Evolutionary conservation across 2,888 invertebrate genomes (phyloP), one percentile per base, ranked within the genome.

Genomic region (Eudemis profundana): DNA sequence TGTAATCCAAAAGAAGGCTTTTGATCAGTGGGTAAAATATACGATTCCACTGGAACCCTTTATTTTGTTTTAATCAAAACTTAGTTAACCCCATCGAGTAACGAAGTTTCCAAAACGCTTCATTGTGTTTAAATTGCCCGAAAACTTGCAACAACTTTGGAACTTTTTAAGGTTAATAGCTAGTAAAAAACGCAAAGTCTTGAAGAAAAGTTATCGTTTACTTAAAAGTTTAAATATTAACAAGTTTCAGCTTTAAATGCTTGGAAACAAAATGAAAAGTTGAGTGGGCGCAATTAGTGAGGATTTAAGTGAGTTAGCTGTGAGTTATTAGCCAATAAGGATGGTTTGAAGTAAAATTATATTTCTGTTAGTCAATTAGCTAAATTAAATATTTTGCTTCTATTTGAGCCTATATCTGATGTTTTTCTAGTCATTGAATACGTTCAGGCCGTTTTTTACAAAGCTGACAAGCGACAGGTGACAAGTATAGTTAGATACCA

Each of bases 151-250:
- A 61, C 33, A 36, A 46, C 33, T 33, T 46, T 21, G n/a, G 19
- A 61, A 44, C 23, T 51, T 53, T 51, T 61, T 44, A 53, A 61
- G 61, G 61, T 53, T 51, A 53, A 61, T 61, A 46, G 23, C 46
- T 47, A 54, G 23, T 46, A 61, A 51, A 60, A 53, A 61, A 53
- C 4, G 36, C 29, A 19, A 36, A 53, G 10, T 36, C 10, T 14
- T 10, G 10, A 10, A 21, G 15, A 23, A 23, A 15, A 53, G 53
- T 23, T 23, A 38, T 38, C 38, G 53, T 40, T 27, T 27, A 15
- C 15, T 54, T 17, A 2, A 27, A 15, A 27, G 42, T 42, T 40
- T 40, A n/a, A 42, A 17, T 21, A 53, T 12, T 27, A 23, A 38
- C 54, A 10, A 4, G n/a, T 42, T 42, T 42, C 14, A 4, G 33